These are phyloP conservation scores for Aphaenogaster floridana DNA, from an alignment of 1,140 invertebrate genomes.

Conservation along the genomic window DNA sequence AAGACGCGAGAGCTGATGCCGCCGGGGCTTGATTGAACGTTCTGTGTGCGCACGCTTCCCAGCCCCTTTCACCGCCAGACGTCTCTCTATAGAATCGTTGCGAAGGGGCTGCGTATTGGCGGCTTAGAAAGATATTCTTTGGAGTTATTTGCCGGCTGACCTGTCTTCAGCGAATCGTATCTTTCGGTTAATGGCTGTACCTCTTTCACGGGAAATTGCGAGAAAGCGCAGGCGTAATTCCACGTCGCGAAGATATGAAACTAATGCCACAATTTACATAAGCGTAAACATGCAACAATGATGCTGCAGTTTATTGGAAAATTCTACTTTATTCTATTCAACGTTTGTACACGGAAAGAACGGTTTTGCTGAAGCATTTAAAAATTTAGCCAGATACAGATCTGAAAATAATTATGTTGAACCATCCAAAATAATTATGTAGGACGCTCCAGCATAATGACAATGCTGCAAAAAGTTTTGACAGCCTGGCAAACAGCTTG, in stretches of 20 bases:
- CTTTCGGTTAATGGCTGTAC: neutral
- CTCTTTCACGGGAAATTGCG: neutral
- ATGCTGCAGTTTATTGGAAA: neutral
- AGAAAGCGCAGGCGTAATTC: neutral
- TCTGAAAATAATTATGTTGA: too few relatives aligned
- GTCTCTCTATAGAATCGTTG: slow-evolving; percentile 16
- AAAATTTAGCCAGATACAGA: too few relatives aligned
- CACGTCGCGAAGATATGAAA: neutral
- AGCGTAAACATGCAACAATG: neutral
- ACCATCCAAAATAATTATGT: too few relatives aligned
- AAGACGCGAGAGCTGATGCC: slow-evolving; percentile 36
- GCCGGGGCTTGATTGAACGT: slow-evolving; percentile 35
- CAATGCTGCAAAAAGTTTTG: too few relatives aligned
- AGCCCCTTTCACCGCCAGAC: slow-evolving; percentile 27
- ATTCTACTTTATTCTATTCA: neutral
- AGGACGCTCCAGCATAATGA: too few relatives aligned
- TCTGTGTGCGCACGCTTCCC: neutral
- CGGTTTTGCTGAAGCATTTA: too few relatives aligned
- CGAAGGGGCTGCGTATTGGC: slow-evolving; percentile 17
- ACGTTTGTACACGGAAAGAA: neutral
- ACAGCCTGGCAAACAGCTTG: too few relatives aligned
- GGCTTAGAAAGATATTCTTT: slow-evolving; percentile 14
- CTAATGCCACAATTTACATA: neutral
- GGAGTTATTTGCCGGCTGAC: neutral
- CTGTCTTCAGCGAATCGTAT: neutral